These are phyloP conservation scores for Cepaea nemoralis DNA, from an alignment of 1,140 invertebrate genomes.

Conservation along the genomic window DNA sequence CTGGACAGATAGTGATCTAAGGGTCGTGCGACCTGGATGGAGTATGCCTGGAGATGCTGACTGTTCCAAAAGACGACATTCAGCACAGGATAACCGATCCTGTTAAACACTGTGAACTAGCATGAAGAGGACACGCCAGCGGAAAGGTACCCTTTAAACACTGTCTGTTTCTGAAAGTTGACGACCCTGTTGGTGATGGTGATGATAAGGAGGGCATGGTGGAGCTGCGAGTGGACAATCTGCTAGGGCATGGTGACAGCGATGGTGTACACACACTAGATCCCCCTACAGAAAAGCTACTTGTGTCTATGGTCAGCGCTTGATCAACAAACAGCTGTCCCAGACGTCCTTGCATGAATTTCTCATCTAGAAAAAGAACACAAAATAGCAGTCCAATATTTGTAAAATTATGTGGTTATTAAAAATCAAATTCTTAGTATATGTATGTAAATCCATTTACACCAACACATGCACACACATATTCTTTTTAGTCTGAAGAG, in stretches of 20 bases:
- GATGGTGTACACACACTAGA: conserved; percentile 17
- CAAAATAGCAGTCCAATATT: too few relatives aligned
- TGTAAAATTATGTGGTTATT: too few relatives aligned
- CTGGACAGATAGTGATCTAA: conserved; percentile 8
- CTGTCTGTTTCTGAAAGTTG: conserved; percentile 7
- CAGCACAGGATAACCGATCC: conserved; percentile 21
- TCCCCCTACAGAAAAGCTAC: conserved; percentile 29
- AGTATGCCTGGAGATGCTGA: conserved; percentile 3
- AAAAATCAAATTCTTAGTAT: too few relatives aligned
- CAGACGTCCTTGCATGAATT: background rate
- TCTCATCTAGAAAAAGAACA: conserved; percentile 18
- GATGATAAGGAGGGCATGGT: conserved; percentile 34
- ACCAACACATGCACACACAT: too few relatives aligned
- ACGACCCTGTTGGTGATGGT: conserved; percentile 32
- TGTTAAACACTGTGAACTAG: background rate
- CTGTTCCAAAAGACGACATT: conserved; percentile 34
- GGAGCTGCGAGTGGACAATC: conserved; percentile 32
- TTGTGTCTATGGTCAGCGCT: conserved; percentile 36
- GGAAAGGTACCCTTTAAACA: background rate
- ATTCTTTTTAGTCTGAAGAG: too few relatives aligned
- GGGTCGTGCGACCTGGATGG: background rate
- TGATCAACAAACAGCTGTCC: conserved; percentile 3
- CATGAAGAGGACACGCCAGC: conserved; percentile 29
- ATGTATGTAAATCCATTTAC: too few relatives aligned
- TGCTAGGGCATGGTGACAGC: conserved; percentile 31